These are phyloP conservation scores for Apolygus lucorum DNA, from an alignment of 1,140 invertebrate genomes.

Conservation along the genomic window DNA sequence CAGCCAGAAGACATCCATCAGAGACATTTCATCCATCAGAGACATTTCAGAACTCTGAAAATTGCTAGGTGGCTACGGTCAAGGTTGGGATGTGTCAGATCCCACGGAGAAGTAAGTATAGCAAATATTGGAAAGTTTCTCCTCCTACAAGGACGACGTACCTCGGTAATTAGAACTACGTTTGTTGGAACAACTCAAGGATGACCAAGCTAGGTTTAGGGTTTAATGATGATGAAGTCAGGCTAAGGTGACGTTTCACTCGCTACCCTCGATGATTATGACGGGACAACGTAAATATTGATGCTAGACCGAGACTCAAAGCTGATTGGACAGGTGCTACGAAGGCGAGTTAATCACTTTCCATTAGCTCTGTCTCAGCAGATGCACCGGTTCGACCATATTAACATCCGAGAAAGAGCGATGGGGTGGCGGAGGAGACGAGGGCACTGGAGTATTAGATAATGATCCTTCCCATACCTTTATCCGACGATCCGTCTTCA, in stretches of 20 bases:
- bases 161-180: no score
- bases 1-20: no score
- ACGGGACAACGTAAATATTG: slow-evolving; percentile 10
- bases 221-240: not conserved
- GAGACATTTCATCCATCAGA: no score
- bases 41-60: no score
- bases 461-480: not conserved
- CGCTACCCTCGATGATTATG: not conserved
- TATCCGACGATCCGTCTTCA: not conserved
- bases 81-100: no score
- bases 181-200: no score
- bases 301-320: not conserved
- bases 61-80: no score
- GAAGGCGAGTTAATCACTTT: not conserved
- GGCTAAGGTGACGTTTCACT: not conserved
- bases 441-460: not conserved
- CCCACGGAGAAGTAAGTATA: no score
- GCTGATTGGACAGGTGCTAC: slow-evolving; percentile 8
- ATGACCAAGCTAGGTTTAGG: not conserved
- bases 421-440: not conserved
- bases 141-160: no score
- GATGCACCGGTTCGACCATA: not conserved
- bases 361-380: not conserved
- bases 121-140: no score
- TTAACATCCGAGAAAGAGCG: not conserved